Percentiles rank a stretch among this genome's conserved stretches.
Evolutionary conservation across 1,140 invertebrate species (phyloP).

Genomic region (Caenorhabditis brenneri): DNA sequence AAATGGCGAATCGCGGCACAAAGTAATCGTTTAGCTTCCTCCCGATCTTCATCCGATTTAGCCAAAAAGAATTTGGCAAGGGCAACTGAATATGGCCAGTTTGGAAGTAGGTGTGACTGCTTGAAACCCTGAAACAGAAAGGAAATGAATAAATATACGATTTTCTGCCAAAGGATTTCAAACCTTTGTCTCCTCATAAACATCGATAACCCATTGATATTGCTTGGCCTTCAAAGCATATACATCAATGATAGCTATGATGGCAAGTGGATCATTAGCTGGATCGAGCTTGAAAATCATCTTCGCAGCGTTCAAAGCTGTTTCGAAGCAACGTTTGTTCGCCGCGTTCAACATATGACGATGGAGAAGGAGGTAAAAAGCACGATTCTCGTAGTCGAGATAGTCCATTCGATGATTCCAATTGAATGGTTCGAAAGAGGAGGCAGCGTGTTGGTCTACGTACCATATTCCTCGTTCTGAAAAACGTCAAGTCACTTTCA

Average conservation of each 20-base stretch:
- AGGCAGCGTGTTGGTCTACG: slow-evolving; percentile 28
- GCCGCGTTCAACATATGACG: slow-evolving; percentile 42
- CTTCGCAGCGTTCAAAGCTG: slow-evolving; percentile 41
- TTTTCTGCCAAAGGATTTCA: no score
- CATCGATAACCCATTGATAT: slow-evolving; percentile 24
- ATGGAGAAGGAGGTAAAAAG: slow-evolving; percentile 51
- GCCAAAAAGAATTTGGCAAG: slow-evolving; percentile 18
- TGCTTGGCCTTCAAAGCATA: slow-evolving; percentile 48
- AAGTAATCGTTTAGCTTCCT: background rate
- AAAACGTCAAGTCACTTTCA: no score
- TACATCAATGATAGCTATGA: slow-evolving; percentile 27
- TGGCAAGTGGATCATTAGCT: slow-evolving; percentile 22
- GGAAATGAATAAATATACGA: background rate
- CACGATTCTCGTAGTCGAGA: slow-evolving; percentile 44
- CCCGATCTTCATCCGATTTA: slow-evolving; percentile 27
- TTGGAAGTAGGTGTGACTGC: slow-evolving; percentile 41
- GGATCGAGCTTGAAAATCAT: slow-evolving; percentile 48
- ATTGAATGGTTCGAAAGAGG: slow-evolving; percentile 20
- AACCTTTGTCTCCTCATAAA: background rate
- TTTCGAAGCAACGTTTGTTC: slow-evolving; percentile 45
- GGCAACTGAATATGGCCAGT: slow-evolving; percentile 46
- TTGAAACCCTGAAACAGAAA: slow-evolving; percentile 32
- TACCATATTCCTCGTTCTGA: slow-evolving; percentile 52
- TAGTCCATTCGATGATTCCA: slow-evolving; percentile 40
- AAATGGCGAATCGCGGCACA: slow-evolving; percentile 37